Evolutionary conservation across 2,797 vertebrate genomes (phyloP), one percentile per base, ranked within the genome.

Genomic region (Limnodromus scolopaceus): DNA sequence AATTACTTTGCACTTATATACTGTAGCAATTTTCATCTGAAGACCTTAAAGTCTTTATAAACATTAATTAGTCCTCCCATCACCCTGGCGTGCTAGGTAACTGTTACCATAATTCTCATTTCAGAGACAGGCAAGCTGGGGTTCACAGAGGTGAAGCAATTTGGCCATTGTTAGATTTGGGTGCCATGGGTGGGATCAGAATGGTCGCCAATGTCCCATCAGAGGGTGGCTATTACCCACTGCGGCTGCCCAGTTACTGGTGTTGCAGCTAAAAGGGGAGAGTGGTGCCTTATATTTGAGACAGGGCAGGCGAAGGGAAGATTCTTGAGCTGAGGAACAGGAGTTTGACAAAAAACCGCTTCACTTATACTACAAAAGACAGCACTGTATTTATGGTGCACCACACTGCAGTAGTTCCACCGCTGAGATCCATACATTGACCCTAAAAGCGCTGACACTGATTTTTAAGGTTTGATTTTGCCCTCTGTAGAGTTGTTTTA

Each of bases 1-100:
- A 96, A 97, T 97, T 96, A 94, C 91, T 95, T 94, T 95, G 93
- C 87, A 93, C 76, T 96, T 96, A 94, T 45, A 88, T 84, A 94
- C 93, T 70, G 57, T 71, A 92, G 81, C 70, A 95, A 92, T 97
- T 96, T 97, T 86, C 91, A 84, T 85, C 88, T 85, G 89, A 93
- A 95, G 95, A 92, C 91, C 93, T 94, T 91, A 18, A 92, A 81
- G 85, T 57, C 92, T 95, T 95, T 87, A 93, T 77, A 96, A 96
- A 96, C 95, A 97, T 79, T 94, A 97, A 97, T 97, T 97, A 96
- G 94, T 86, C 66, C 74, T 96, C 79, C 58, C 85, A 65, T 90
- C 27, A 65, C 83, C 89, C 81, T 30, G 38, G 58, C 28, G 34
- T 48, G 85, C 48, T 36, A 36, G 61, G 78, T 69, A 88, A 84